Evolutionary conservation across 2,113 vertebrate genomes (phyloP), one percentile per base, ranked within the genome.

Genomic region (Cervus canadensis): DNA sequence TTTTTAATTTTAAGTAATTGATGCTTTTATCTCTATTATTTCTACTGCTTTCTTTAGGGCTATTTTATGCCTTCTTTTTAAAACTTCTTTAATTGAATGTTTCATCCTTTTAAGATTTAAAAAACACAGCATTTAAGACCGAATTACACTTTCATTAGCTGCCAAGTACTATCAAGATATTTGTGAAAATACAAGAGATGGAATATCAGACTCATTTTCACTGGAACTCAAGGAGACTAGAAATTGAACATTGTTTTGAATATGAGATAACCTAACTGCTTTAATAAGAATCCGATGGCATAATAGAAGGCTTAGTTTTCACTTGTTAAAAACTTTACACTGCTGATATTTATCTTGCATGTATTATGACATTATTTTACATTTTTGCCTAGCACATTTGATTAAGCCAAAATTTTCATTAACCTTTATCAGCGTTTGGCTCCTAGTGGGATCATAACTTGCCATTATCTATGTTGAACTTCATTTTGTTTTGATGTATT

Each of bases 401-500:
- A 87, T 64, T 96, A 40, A 94, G 30, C 45, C 19, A 59, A 3
- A 5, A 23, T 87, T 60, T 96, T 94, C 43, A 85, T 54, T 87
- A 90, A 84, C 13, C 13, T 87, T 83, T 74, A 54, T 87, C 60
- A 45, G 64, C 79, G 13, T 78, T 94, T 76, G 85, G 15, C 45
- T n/a, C 13, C 14, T 87, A 33, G 9, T 74, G 13, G 50, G 15
- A 5, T 90, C 54, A 48, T 92, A 87, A 83, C 33, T 83, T 52
- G 30, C 6, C 86, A 0, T 94, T 64, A 28, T 26, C 23, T 74
- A 57, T 87, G 48, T 56, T 91, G 57, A 93, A 82, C 30, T 88
- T 94, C 23, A 14, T 71, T 95, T 92, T 81, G 26, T 93, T 97
- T 88, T 96, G 60, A n/a, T 62, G 7, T 90, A 28, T 89, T 95